A percentile compares a stretch with the other conserved stretches of the same genome.
Conservation (phyloP, 2,797 vertebrate species). For the Anniella stebbinsi region DNA sequence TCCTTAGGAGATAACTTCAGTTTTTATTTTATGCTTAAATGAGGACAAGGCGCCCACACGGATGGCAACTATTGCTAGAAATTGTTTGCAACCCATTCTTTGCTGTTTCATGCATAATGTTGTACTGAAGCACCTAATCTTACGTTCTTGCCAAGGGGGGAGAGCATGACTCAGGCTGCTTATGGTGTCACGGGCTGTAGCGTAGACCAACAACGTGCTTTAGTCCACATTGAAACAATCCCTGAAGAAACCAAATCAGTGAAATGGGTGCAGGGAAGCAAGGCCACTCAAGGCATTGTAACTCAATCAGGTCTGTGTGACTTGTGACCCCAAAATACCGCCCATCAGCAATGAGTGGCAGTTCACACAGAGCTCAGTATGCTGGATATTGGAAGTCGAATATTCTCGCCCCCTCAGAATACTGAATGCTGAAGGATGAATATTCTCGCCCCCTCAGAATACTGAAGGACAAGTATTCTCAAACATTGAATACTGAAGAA, state of each 20-base stretch:
- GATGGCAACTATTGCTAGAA: slow-evolving; percentile 45
- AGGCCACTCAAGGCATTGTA: neutral
- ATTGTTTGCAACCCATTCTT: slow-evolving; percentile 44
- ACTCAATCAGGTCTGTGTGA: neutral
- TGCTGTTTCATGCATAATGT: slow-evolving; percentile 39
- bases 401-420: too few species aligned
- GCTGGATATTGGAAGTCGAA: too few species aligned
- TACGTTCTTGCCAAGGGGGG: neutral
- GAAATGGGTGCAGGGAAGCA: slow-evolving; percentile 20
- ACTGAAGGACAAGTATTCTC: too few species aligned
- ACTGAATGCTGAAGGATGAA: too few species aligned
- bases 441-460: too few species aligned
- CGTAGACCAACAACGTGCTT: slow-evolving; percentile 42
- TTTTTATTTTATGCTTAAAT: slow-evolving; percentile 58
- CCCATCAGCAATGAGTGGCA: neutral
- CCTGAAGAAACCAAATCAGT: neutral
- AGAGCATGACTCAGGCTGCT: slow-evolving; percentile 45
- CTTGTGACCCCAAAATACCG: neutral
- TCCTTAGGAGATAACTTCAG: slow-evolving; percentile 55
- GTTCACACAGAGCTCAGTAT: neutral
- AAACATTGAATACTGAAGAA: too few species aligned
- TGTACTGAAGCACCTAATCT: slow-evolving; percentile 58
- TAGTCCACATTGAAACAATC: slow-evolving; percentile 22
- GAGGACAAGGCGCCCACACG: slow-evolving; percentile 30
- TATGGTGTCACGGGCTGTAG: slow-evolving; percentile 34